A percentile compares a stretch with the other conserved stretches of the same genome.
These are phyloP conservation scores for Papilio xuthus DNA, from an alignment of 1,140 invertebrate genomes.

Conservation along the genomic window DNA sequence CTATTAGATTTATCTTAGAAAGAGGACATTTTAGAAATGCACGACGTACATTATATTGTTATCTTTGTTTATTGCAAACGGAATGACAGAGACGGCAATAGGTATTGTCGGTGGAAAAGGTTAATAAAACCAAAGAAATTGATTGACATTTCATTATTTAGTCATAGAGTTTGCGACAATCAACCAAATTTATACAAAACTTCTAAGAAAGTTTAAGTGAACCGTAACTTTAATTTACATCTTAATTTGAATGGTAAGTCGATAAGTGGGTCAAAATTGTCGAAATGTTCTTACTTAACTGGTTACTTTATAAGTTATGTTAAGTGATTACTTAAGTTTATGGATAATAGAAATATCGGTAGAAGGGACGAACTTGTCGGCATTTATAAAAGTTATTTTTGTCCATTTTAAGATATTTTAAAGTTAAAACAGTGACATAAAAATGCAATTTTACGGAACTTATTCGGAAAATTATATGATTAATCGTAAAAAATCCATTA, in stretches of 20 bases:
- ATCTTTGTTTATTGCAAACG: no score
- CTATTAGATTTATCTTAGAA: no score
- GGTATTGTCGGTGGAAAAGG: background rate
- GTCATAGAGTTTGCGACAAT: background rate
- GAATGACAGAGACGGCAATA: background rate
- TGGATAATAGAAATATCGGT: no score
- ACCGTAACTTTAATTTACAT: background rate
- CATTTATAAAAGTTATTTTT: no score
- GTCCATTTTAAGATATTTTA: no score
- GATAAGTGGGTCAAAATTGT: background rate
- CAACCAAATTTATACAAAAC: background rate
- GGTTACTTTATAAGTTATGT: background rate
- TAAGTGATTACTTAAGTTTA: background rate
- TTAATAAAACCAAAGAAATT: background rate
- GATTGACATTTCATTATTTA: background rate
- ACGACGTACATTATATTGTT: no score
- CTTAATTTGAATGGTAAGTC: background rate
- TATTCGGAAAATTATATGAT: no score
- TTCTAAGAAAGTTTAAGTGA: constrained; percentile 3
- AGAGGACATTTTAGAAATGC: no score
- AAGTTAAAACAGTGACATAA: no score
- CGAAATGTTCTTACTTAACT: background rate
- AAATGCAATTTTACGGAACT: no score
- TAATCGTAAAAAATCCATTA: no score
- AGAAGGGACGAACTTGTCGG: no score